Conservation (phyloP, 2,888 invertebrate species). For the Dicyrtomina minuta region DNA sequence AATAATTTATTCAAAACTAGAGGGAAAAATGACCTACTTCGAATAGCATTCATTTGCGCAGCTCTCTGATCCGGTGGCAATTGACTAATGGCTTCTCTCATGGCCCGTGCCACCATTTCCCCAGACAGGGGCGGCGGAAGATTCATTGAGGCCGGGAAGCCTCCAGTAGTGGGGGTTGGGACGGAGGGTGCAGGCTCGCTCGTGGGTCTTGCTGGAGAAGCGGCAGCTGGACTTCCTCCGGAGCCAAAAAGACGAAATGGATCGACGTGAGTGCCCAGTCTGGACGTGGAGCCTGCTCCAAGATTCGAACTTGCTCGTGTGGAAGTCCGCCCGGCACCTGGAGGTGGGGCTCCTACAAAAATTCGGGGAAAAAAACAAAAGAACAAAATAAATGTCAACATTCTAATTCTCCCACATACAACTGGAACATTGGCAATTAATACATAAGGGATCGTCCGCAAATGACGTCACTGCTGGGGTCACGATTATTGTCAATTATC, state of each 20-base stretch:
- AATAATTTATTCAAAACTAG: no score
- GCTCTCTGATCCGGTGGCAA: conserved; percentile 45
- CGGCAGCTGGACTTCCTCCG: background rate
- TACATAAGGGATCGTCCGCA: no score
- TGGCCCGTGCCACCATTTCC: conserved; percentile 47
- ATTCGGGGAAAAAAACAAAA: no score
- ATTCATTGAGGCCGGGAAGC: conserved; percentile 28
- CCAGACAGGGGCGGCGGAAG: conserved; percentile 39
- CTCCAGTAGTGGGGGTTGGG: conserved; percentile 22
- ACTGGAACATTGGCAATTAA: no score
- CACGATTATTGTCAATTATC: no score
- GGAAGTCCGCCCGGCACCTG: no score
- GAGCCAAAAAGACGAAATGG: conserved; percentile 4
- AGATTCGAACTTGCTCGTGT: background rate
- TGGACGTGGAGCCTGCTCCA: background rate
- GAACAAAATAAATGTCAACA: no score
- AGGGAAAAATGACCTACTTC: conserved; percentile 39
- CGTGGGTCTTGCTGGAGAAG: background rate
- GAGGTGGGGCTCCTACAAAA: no score
- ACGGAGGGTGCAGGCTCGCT: background rate
- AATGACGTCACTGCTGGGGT: no score
- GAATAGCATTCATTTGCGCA: conserved; percentile 43
- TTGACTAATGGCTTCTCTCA: conserved; percentile 44
- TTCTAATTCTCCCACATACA: no score
- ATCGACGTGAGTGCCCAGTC: background rate